Evolutionary conservation across 2,113 vertebrate species (phyloP).

Genomic region (Castor canadensis): DNA sequence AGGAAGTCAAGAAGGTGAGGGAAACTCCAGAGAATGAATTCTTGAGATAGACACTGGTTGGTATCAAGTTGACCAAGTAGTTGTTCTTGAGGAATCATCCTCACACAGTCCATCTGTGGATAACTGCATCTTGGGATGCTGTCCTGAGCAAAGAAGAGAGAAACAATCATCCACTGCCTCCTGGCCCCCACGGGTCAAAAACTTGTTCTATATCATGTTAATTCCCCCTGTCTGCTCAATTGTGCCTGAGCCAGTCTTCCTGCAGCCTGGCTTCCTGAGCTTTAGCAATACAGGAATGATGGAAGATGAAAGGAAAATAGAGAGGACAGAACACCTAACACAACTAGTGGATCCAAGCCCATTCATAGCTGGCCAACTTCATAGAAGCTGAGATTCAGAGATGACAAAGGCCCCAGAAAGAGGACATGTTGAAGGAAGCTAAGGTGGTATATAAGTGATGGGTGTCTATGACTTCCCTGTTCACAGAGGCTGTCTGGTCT

Average conservation of each 20-base stretch:
- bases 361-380: neutral
- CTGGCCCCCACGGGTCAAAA: neutral
- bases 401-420: neutral
- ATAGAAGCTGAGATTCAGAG: neutral
- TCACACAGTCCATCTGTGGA: neutral
- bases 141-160: neutral
- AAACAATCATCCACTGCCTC: neutral
- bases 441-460: neutral
- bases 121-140: neutral
- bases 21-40: neutral
- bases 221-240: neutral
- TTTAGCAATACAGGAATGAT: neutral
- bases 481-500: neutral
- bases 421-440: neutral
- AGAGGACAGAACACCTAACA: neutral
- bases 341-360: neutral
- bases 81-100: neutral
- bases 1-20: neutral
- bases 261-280: neutral
- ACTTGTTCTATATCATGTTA: neutral
- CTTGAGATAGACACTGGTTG: neutral
- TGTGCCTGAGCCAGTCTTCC: neutral
- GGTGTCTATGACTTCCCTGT: neutral
- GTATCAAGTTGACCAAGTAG: neutral
- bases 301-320: neutral